Conservation (phyloP, 2,797 vertebrate genomes). For the Pelochelys cantorii region DNA sequence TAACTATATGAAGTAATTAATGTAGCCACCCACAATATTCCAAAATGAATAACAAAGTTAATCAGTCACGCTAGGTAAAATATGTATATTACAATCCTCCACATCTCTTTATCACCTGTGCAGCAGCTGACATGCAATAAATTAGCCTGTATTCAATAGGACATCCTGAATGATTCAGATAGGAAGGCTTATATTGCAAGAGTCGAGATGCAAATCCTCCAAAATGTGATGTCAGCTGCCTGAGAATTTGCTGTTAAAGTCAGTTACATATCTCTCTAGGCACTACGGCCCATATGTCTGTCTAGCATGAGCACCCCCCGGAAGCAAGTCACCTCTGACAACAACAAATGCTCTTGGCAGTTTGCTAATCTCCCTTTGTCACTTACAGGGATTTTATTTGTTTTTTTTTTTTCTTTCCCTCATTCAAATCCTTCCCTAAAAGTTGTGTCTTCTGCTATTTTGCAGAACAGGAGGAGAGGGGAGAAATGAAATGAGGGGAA, state of each 20-base stretch:
- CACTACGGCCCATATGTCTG: not conserved
- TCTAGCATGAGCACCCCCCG: not conserved
- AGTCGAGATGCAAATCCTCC: not conserved
- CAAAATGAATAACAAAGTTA: not conserved
- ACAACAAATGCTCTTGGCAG: not conserved
- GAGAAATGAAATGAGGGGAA: not conserved
- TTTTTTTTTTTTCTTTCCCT: not conserved
- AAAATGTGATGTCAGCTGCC: not conserved
- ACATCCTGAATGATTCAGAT: constrained; percentile 30
- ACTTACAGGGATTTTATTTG: not conserved
- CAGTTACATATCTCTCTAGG: not conserved
- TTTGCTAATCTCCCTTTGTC: not conserved
- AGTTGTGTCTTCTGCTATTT: not conserved
- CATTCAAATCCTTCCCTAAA: not conserved
- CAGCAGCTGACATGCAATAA: not conserved
- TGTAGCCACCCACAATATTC: not conserved
- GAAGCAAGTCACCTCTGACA: not conserved
- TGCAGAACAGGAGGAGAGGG: not conserved
- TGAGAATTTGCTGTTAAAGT: not conserved
- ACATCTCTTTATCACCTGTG: not conserved
- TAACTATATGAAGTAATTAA: not conserved
- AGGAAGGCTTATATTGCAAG: not conserved
- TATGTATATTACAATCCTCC: not conserved
- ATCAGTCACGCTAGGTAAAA: not conserved
- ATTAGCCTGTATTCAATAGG: not conserved